phyloP scores from a whole-genome alignment of 2,113 vertebrate species.

The Antechinus flavipes region DNA sequence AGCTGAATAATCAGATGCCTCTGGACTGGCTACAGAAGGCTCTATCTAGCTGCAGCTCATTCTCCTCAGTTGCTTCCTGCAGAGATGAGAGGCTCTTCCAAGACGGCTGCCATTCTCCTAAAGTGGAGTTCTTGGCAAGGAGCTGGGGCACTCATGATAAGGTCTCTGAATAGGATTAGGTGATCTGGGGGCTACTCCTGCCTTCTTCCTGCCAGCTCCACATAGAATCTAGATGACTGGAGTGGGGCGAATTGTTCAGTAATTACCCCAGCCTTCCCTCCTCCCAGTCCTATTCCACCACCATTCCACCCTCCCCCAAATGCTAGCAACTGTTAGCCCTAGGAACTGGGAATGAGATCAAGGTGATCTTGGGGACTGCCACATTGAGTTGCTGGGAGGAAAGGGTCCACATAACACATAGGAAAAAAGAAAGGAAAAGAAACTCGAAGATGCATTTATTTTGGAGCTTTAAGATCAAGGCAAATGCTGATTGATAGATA shows the following conservation, averaged over 20 bases:
- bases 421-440: background rate
- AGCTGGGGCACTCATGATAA: slow-evolving; percentile 54
- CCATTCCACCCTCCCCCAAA: background rate
- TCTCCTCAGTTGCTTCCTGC: slow-evolving; percentile 68
- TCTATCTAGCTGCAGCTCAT: slow-evolving; percentile 60
- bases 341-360: slow-evolving; percentile 40
- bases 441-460: slow-evolving; percentile 15
- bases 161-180: slow-evolving; percentile 61
- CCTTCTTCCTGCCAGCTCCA: slow-evolving; percentile 59
- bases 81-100: slow-evolving; percentile 69
- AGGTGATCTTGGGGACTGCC: background rate
- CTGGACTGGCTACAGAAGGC: slow-evolving; percentile 77
- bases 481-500: background rate
- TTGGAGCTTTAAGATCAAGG: background rate
- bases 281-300: slow-evolving; percentile 12
- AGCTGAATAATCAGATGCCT: slow-evolving; percentile 76
- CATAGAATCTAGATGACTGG: slow-evolving; percentile 59
- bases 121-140: slow-evolving; percentile 67
- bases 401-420: slow-evolving; percentile 5
- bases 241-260: slow-evolving; percentile 19
- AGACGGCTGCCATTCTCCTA: slow-evolving; percentile 65
- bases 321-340: background rate
- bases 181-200: slow-evolving; percentile 58
- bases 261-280: background rate
- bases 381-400: slow-evolving; percentile 38